Conservation (phyloP, 2,113 vertebrate species). For the Formicarius rufipectus region DNA sequence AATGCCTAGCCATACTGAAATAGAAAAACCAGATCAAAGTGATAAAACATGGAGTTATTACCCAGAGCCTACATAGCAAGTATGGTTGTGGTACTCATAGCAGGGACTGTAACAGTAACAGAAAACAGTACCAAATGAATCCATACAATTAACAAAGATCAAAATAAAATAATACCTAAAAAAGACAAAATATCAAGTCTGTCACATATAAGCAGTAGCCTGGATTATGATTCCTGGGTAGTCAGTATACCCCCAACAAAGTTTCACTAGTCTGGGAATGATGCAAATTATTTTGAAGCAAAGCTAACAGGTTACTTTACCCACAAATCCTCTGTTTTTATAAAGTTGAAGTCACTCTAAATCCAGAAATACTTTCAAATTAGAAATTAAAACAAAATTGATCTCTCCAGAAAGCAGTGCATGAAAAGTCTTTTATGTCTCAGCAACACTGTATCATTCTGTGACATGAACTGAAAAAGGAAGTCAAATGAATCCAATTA, state of each 20-base stretch:
- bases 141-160: slow-evolving; percentile 47
- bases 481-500: neutral
- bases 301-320: neutral
- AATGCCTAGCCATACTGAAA: slow-evolving; percentile 36
- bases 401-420: neutral
- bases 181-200: slow-evolving; percentile 40
- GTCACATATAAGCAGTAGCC: slow-evolving; percentile 21
- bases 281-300: slow-evolving; percentile 2
- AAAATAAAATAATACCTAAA: neutral
- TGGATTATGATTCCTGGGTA: neutral
- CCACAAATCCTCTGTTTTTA: neutral
- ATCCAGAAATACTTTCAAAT: neutral
- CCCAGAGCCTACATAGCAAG: slow-evolving; percentile 19
- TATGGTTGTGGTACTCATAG: slow-evolving; percentile 36
- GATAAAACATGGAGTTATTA: slow-evolving; percentile 55
- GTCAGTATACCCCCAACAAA: neutral
- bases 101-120: slow-evolving; percentile 9
- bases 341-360: neutral
- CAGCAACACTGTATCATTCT: neutral
- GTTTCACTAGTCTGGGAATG: neutral
- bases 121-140: slow-evolving; percentile 62
- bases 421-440: neutral
- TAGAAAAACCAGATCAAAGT: neutral
- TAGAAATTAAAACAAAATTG: neutral
- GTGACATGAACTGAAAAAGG: neutral